These are phyloP conservation scores for Pyrrhosoma nymphula DNA, from an alignment of 2,888 invertebrate species.

Conservation along the genomic window DNA sequence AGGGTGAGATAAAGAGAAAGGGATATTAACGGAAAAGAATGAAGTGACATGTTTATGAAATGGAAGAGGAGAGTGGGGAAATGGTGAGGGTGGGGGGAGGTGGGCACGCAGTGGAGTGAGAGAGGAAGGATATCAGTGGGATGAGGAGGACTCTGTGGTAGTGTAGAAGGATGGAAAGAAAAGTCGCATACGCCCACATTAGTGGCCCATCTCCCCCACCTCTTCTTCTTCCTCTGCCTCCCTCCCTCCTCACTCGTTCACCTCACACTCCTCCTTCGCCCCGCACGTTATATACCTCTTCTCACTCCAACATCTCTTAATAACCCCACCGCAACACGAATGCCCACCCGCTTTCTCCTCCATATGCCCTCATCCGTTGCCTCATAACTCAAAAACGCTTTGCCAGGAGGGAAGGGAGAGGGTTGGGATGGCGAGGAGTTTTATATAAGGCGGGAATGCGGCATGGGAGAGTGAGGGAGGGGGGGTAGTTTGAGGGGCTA, in stretches of 20 bases:
- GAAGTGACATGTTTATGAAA: slow-evolving; percentile 62
- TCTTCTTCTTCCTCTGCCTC: not conserved
- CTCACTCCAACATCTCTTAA: slow-evolving; percentile 36
- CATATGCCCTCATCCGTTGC: slow-evolving; percentile 71
- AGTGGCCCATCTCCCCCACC: not conserved
- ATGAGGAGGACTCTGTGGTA: not conserved
- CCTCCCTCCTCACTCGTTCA: not conserved
- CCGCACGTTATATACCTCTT: slow-evolving; percentile 38
- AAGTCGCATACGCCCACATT: slow-evolving; percentile 66
- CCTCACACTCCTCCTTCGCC: not conserved
- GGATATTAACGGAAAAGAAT: slow-evolving; percentile 56
- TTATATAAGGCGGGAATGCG: not conserved
- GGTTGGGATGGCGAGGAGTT: slow-evolving; percentile 18
- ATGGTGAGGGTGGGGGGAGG: not conserved
- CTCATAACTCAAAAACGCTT: slow-evolving; percentile 73
- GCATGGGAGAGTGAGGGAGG: not conserved
- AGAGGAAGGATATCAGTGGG: not conserved
- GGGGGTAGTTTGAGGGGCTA: not conserved
- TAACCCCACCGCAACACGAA: slow-evolving; percentile 34
- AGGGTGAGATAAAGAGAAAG: slow-evolving; percentile 37
- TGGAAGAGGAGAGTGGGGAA: slow-evolving; percentile 27
- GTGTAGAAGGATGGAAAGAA: not conserved
- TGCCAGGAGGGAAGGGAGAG: slow-evolving; percentile 23
- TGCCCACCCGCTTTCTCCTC: slow-evolving; percentile 32
- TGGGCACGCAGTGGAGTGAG: not conserved